A percentile compares a stretch with the other conserved stretches of the same genome.
Evolutionary conservation across 2,113 vertebrate genomes (phyloP).

Genomic region (Nothoprocta perdicaria): DNA sequence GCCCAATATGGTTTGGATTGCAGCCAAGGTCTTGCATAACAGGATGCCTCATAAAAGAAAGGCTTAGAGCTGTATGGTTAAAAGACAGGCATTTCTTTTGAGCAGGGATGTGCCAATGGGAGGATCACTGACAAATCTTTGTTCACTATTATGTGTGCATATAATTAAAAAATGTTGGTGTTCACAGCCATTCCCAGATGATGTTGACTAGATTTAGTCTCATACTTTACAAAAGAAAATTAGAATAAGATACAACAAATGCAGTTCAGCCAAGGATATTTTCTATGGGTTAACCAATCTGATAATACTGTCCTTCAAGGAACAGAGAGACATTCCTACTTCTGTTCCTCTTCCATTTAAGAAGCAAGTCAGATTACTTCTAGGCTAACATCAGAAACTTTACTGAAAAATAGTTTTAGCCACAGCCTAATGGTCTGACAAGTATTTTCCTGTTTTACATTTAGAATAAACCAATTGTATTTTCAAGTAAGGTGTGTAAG

Average conservation of each 20-base stretch:
- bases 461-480: not conserved
- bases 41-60: constrained; percentile 75
- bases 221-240: not conserved
- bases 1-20: constrained; percentile 67
- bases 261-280: not conserved
- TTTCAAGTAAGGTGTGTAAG: not conserved
- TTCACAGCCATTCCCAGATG: constrained; percentile 25
- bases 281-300: not conserved
- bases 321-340: not conserved
- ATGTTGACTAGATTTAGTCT: constrained; percentile 21
- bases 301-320: not conserved
- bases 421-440: not conserved
- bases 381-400: not conserved
- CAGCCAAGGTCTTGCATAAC: constrained; percentile 73
- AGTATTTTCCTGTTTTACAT: not conserved
- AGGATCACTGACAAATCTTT: constrained; percentile 64
- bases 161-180: constrained; percentile 61
- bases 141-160: constrained; percentile 23
- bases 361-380: not conserved
- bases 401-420: not conserved
- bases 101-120: constrained; percentile 52
- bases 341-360: not conserved
- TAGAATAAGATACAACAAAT: not conserved
- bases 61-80: constrained; percentile 64
- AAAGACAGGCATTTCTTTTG: constrained; percentile 61